Evolutionary conservation across 2,113 vertebrate genomes (phyloP), one percentile per base, ranked within the genome.

Genomic region (Calidris pygmaea): DNA sequence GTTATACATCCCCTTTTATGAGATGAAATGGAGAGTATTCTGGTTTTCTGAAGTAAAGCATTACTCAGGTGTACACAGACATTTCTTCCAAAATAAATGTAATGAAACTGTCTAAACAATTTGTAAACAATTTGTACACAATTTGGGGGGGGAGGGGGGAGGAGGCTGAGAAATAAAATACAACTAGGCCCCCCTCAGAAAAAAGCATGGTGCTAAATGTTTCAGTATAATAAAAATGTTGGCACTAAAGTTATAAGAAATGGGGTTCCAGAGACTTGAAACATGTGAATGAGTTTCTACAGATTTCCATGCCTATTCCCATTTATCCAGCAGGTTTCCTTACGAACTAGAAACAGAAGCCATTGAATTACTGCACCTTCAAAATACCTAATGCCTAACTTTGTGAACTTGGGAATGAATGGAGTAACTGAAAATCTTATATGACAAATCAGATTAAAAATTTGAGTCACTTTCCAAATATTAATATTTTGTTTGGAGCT

Each of bases 121-220:
- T 85, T 63, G 32, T 19, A 52, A 58, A 66, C 3, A 14, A 2
- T 12, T 24, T n/a, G n/a, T n/a, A n/a, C n/a, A n/a, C n/a, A n/a
- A n/a, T n/a, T n/a, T n/a, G n/a, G n/a, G n/a, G n/a, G n/a, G n/a
- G n/a, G n/a, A n/a, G 45, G 19, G 45, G 18, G 9, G 47, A 10
- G 47, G 20, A 63, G 53, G 7, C n/a, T 93, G 52, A 80, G 76
- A 95, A 96, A 92, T 90, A 89, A 93, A 96, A 94, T 96, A 23
- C 22, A 85, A 95, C 85, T 92, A 94, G n/a, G 85, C 13, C 8
- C 5, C 48, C 24, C 39, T 43, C 27, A 43, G 66, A 60, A 78
- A 93, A 96, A 93, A 81, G 0, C 13, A 62, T 7, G 58, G 1
- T 58, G 29, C 6, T 79, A 58, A n/a, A n/a, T 20, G 39, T 70